Conservation (phyloP, 2,797 vertebrate species). For the Mus caroli region DNA sequence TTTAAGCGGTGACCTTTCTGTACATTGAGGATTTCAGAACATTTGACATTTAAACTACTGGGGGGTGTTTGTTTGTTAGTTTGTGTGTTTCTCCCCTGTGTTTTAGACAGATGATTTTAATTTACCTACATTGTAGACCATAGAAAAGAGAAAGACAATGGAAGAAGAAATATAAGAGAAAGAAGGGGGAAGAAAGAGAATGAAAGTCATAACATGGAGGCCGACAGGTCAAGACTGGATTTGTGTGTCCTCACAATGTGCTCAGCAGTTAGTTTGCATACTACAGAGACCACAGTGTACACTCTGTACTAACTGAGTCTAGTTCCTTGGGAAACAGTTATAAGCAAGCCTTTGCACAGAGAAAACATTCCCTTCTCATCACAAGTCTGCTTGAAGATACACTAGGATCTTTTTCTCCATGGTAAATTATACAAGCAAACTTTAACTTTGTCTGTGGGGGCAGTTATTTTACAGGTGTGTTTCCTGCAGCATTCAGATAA, state of each 20-base stretch:
- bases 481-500: conserved; percentile 17
- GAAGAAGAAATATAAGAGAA: background rate
- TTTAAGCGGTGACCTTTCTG: conserved; percentile 60
- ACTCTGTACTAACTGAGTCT: conserved; percentile 36
- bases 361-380: conserved; percentile 46
- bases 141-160: background rate
- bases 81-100: background rate
- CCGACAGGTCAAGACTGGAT: background rate
- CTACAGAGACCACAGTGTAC: conserved; percentile 6
- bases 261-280: conserved; percentile 48
- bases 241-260: conserved; percentile 60
- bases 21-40: background rate
- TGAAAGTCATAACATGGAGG: background rate
- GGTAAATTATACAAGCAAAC: background rate
- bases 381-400: conserved; percentile 52
- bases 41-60: conserved; percentile 23
- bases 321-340: conserved; percentile 70
- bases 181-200: background rate
- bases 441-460: background rate
- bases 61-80: background rate
- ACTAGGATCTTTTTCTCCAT: background rate
- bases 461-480: background rate
- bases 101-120: conserved; percentile 10
- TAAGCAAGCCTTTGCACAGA: conserved; percentile 39
- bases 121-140: background rate